These are phyloP conservation scores for Cosmopolites sordidus DNA, from an alignment of 2,888 invertebrate species.

Conservation along the genomic window DNA sequence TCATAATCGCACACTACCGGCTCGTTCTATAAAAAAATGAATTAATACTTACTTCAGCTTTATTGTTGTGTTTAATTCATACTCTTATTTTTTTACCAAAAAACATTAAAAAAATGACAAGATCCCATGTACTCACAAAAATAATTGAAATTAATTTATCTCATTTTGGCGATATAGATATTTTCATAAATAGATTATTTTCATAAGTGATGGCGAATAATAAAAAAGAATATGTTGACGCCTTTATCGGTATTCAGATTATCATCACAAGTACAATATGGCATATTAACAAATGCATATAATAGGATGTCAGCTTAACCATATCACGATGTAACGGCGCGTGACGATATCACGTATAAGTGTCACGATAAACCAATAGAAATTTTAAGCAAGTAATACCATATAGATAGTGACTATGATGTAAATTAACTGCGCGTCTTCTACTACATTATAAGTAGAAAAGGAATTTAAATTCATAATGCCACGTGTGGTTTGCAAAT, in stretches of 20 bases:
- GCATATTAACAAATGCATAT: conserved; percentile 1
- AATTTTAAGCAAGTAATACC: conserved; percentile 1
- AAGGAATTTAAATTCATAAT: conserved; percentile 1
- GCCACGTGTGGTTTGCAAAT: neutral
- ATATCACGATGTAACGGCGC: conserved; percentile 4
- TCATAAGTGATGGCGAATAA: no score
- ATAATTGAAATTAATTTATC: no score
- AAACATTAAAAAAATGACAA: no score
- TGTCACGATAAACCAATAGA: conserved; percentile 1
- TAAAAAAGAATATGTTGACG: no score
- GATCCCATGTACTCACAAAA: no score
- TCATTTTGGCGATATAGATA: no score
- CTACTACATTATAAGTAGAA: neutral
- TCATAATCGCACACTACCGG: no score
- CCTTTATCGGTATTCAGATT: neutral
- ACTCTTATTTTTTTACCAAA: no score
- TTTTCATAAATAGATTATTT: no score
- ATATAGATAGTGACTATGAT: neutral
- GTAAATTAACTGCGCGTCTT: conserved; percentile 1
- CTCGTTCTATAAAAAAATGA: no score
- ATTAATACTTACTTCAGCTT: no score
- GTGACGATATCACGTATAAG: conserved; percentile 4
- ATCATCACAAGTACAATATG: neutral
- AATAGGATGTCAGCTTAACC: neutral
- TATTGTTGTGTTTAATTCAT: no score